Evolutionary conservation across 2,113 vertebrate species (phyloP), one percentile per base, ranked within the genome.

Genomic region (Channa maculata): DNA sequence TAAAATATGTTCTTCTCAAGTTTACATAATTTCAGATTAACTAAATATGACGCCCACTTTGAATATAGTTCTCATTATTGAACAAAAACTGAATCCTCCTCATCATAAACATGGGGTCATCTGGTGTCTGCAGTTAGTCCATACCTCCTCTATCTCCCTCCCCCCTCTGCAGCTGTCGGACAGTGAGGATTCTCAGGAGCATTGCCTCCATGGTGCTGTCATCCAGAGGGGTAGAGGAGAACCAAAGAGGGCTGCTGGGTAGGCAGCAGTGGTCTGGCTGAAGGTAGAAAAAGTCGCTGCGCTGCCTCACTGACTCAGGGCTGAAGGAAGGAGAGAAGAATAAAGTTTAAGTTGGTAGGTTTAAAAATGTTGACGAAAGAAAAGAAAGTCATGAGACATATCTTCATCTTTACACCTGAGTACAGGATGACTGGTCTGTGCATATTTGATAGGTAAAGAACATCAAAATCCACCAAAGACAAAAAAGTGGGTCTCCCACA

Each of bases 241-340:
- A 99, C 97, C 97, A 99, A 88, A 95, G 91, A 24, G 96, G 96
- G 89, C 96, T 98, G 71, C 94, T 97, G 74, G 97, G 96, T 24
- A 96, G 93, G 48, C 97, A 98, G 61, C 93, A 88, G 55, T 92
- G 93, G 81, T 96, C 95, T 0, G 97, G 97, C 5, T 95, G 95
- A 51, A 99, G 96, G 92, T 98, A 98, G 89, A 99, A 98, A 6
- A 95, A 90, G 48, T 95, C 93, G 8, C 90, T 93, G 61, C 95
- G 94, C 85, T 95, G 95, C 89, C 94, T 97, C 89, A 96, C 94
- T 2, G 94, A 95, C 73, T 96, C 94, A 0, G 96, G 94, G 77
- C 97, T 99, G 92, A 13, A 64, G 75, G 38, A 14, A 57, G 11
- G 13, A 46, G 0, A 63, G 11, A 14, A 46, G n/a, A 59, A 14